These are phyloP conservation scores for Ericerus pela DNA, from an alignment of 1,140 invertebrate species.

Conservation along the genomic window DNA sequence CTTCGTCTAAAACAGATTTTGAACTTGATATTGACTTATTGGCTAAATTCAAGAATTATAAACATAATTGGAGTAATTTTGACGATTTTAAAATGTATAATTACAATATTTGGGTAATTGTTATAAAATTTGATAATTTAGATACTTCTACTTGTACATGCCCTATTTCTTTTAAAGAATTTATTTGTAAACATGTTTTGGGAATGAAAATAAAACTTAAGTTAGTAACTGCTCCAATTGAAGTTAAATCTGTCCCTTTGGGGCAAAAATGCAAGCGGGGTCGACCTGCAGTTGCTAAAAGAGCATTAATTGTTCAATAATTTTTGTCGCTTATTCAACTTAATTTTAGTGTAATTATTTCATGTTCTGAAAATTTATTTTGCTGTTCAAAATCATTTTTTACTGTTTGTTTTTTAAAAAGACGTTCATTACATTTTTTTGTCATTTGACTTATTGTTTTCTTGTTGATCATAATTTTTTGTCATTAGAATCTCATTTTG, in stretches of 20 bases:
- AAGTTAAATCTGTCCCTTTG: constrained; percentile 13
- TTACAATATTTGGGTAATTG: not conserved
- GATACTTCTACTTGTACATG: not conserved
- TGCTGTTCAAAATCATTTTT: too few species aligned
- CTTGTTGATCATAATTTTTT: too few species aligned
- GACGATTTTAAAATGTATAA: not conserved
- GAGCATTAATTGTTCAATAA: constrained; percentile 14
- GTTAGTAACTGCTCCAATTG: not conserved
- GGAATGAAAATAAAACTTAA: constrained; percentile 7
- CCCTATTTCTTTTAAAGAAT: not conserved
- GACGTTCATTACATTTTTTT: too few species aligned
- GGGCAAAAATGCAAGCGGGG: constrained; percentile 17
- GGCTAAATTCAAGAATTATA: not conserved
- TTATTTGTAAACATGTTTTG: constrained; percentile 9
- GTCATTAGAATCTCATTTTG: too few species aligned
- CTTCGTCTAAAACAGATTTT: too few species aligned
- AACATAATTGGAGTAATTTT: not conserved
- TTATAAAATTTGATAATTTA: not conserved
- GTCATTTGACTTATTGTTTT: too few species aligned
- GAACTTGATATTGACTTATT: not conserved
- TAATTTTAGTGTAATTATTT: too few species aligned
- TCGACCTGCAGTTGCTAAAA: constrained; percentile 13
- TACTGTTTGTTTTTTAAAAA: too few species aligned
- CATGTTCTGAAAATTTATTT: too few species aligned
- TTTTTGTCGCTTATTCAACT: too few species aligned